Evolutionary conservation across 2,888 invertebrate species (phyloP), one percentile per base, ranked within the genome.

Genomic region (Heliconius cydno): DNA sequence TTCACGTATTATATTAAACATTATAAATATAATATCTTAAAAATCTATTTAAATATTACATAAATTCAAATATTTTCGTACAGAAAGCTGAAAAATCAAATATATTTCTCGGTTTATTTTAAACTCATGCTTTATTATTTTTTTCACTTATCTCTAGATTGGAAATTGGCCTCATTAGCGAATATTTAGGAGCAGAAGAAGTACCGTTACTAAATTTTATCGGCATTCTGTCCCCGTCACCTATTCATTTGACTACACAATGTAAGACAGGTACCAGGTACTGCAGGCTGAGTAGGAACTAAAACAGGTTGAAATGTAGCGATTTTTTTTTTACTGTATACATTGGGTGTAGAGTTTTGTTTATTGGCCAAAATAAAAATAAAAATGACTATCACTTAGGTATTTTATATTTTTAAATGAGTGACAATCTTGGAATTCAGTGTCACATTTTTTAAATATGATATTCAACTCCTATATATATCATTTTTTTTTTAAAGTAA

Each of bases 191-290:
- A 89, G 89, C 88, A 89, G 86, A 91, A 86, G 84, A 85, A 86
- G 88, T 93, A 92, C 92, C 92, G 93, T 92, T 92, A 88, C 87
- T 79, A 85, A 87, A 92, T 91, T 88, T 87, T 85, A 82, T 79
- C 71, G 82, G 81, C 81, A 57, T 28, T 46, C 76, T 82, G 77
- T 76, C 83, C 83, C 83, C 86, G 86, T 86, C 86, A 86, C 78
- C 82, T 84, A 84, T 84, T 84, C 76, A 82, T 72, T 80, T 19
- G 78, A 78, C 76, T 71, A 80, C 38, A 79, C 73, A 79, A 75
- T 80, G 46, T 76, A 57, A 73, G 74, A 52, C 28, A 46, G 46
- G 15, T 19, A 19, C 46, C 22, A 15, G 63, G 10, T 75, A 22
- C 41, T 75, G 41, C 41, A 75, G 19, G 10, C 25, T 34, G 63